Conservation (phyloP, 2,888 invertebrate species). For the Seladonia tumulorum region DNA sequence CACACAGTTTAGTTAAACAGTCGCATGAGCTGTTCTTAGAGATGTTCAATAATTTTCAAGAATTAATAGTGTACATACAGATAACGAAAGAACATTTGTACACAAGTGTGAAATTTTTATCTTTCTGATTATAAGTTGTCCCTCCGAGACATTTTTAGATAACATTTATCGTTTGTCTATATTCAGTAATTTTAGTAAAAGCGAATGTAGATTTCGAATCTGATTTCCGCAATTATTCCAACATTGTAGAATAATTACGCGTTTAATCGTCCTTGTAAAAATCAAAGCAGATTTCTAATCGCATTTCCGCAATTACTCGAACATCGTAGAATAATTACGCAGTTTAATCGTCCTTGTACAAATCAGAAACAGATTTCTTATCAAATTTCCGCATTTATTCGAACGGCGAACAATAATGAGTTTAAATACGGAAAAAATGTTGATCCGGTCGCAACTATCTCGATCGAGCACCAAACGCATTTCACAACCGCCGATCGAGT, state of each 20-base stretch:
- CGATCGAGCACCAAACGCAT: constrained; percentile 42
- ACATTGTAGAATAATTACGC: no score
- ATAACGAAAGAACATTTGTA: background rate
- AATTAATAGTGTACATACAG: background rate
- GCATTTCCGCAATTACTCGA: background rate
- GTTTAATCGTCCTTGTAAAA: no score
- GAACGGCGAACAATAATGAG: background rate
- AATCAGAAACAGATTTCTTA: background rate
- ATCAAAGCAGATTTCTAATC: no score
- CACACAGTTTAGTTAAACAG: no score
- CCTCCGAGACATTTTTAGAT: background rate
- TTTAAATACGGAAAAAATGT: background rate
- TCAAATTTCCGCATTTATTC: background rate
- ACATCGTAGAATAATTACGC: background rate
- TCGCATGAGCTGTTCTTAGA: background rate
- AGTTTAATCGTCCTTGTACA: background rate
- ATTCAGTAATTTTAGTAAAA: no score
- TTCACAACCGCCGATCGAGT: constrained; percentile 17
- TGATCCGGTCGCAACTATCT: constrained; percentile 1
- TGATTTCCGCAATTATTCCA: no score
- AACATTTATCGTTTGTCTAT: background rate
- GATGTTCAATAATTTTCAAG: background rate
- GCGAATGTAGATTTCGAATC: no score
- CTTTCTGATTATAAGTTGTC: background rate
- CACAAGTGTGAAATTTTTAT: background rate